phyloP scores from a whole-genome alignment of 2,888 invertebrate species.

The Cheilosia soror region DNA sequence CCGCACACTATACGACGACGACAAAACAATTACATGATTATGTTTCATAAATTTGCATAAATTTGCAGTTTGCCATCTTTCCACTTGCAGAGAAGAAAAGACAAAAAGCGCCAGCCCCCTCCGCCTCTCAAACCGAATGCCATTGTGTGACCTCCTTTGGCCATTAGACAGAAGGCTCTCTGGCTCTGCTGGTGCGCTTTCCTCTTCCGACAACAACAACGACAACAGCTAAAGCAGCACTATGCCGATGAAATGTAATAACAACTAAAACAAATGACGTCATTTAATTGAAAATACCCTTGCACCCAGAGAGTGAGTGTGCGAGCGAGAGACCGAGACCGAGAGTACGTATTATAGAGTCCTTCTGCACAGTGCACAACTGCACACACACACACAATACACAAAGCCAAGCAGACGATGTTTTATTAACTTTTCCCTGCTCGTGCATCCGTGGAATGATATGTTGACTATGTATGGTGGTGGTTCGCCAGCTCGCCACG shows the following conservation, averaged over 20 bases:
- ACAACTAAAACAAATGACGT: conserved; percentile 72
- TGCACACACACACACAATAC: background rate
- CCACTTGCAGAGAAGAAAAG: conserved; percentile 26
- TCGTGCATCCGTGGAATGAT: conserved; percentile 61
- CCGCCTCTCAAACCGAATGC: conserved; percentile 13
- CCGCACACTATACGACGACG: conserved; percentile 66
- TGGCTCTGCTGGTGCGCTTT: conserved; percentile 22
- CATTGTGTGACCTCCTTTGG: conserved; percentile 69
- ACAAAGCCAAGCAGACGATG: conserved; percentile 33
- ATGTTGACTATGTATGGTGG: conserved; percentile 37
- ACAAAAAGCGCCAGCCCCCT: background rate
- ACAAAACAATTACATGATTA: conserved; percentile 75
- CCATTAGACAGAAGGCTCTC: conserved; percentile 51
- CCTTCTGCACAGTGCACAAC: conserved; percentile 31
- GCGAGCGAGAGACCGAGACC: background rate
- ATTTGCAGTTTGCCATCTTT: conserved; percentile 72
- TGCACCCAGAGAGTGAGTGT: background rate
- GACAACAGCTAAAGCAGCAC: conserved; percentile 1
- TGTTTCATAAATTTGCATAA: conserved; percentile 75
- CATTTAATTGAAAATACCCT: conserved; percentile 59
- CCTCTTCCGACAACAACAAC: background rate
- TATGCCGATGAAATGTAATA: conserved; percentile 67
- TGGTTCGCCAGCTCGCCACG: conserved; percentile 15
- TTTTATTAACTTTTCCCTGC: conserved; percentile 66
- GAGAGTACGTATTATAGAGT: background rate